Percentiles rank a stretch among this genome's conserved stretches.
phyloP scores from a whole-genome alignment of 1,140 invertebrate species.

The Eciton burchellii region DNA sequence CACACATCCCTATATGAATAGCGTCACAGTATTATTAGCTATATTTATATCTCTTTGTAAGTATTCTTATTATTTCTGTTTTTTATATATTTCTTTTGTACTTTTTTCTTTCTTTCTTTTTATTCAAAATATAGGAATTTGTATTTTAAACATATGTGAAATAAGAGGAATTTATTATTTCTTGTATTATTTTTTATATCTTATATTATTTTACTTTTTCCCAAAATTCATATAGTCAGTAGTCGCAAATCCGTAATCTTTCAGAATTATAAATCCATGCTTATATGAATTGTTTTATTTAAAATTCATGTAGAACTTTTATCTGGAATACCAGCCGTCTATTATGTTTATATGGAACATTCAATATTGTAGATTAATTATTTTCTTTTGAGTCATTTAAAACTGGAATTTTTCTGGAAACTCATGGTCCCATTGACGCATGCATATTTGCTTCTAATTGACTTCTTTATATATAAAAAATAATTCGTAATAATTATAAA shows the following conservation, averaged over 20 bases:
- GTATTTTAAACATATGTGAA: not conserved
- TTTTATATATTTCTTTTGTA: not conserved
- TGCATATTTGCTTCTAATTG: constrained; percentile 3
- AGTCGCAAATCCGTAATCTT: constrained; percentile 1
- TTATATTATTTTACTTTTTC: constrained; percentile 1
- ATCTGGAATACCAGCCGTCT: not conserved
- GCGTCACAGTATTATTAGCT: not conserved
- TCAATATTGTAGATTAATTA: not conserved
- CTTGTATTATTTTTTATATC: not conserved
- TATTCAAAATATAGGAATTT: not conserved
- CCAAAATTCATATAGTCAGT: not conserved
- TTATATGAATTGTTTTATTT: not conserved
- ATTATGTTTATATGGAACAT: not conserved
- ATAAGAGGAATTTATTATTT: constrained; percentile 3
- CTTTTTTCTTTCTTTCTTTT: constrained; percentile 10
- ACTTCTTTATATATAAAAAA: constrained; percentile 12
- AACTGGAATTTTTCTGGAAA: not conserved
- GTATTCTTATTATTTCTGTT: not conserved
- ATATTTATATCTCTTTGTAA: constrained; percentile 13
- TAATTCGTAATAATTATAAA: too few species aligned
- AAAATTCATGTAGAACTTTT: not conserved
- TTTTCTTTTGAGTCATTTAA: not conserved
- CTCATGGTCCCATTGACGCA: not conserved
- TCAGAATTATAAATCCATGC: constrained; percentile 3
- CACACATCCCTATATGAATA: not conserved